Conservation (phyloP, 2,113 vertebrate genomes). For the Chlorodrepanis virens region DNA sequence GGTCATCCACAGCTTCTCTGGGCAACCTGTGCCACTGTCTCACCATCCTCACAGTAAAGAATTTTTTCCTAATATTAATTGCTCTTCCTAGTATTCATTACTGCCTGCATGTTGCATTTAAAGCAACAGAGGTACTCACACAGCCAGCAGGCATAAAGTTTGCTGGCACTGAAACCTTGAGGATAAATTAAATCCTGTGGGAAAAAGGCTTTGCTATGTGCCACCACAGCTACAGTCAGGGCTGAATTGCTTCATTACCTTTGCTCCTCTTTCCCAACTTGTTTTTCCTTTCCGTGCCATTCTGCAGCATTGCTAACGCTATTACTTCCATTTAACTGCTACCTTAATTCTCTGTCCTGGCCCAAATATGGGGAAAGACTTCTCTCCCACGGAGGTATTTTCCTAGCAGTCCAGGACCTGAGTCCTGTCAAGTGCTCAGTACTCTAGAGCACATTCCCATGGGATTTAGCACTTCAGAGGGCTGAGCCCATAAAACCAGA, state of each 20-base stretch:
- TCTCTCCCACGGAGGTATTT: background rate
- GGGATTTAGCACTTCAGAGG: slow-evolving; percentile 54
- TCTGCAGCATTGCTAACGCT: background rate
- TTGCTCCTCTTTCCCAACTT: slow-evolving; percentile 28
- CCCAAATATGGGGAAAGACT: background rate
- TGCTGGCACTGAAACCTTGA: background rate
- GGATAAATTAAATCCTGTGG: background rate
- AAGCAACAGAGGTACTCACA: background rate
- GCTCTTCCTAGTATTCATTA: background rate
- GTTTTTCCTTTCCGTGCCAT: background rate
- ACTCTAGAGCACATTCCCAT: slow-evolving; percentile 11
- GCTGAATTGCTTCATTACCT: background rate
- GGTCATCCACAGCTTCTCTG: background rate
- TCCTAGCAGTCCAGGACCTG: background rate
- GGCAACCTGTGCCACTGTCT: background rate
- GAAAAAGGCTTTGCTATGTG: background rate
- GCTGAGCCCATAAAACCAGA: slow-evolving; percentile 49
- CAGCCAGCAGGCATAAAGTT: background rate
- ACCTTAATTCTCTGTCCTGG: background rate
- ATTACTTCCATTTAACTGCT: background rate
- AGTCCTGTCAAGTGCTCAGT: slow-evolving; percentile 1
- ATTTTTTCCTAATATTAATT: background rate
- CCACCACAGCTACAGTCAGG: background rate
- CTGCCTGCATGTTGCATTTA: background rate
- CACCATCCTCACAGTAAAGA: background rate